Evolutionary conservation across 2,888 invertebrate genomes (phyloP), one percentile per base, ranked within the genome.

Genomic region (Cybosia mesomella): DNA sequence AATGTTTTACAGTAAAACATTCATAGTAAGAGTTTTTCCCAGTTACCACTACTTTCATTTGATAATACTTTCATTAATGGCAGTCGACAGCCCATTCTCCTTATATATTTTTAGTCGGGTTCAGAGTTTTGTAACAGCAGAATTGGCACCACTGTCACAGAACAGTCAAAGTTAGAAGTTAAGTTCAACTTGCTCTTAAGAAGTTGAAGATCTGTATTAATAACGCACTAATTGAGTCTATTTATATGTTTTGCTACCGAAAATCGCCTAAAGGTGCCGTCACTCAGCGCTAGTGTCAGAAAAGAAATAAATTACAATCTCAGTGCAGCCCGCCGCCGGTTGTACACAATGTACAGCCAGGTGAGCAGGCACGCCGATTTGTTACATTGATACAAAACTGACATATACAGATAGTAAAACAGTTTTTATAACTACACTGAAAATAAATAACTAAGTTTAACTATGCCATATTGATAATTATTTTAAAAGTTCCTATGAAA

Each of bases 321-420:
- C 78, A 75, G 82, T 86, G 86, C 83, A 83, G 78, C 82, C 82
- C 83, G 82, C 82, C 83, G 82, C 76, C 79, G 77, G 79, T 80
- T 82, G 81, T 66, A 70, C 60, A 57, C 59, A 60, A 64, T 70
- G 89, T 89, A 90, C 83, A 84, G 89, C 86, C 89, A 85, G 90
- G 88, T 89, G 87, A 87, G 87, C 68, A 72, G 83, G 77, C 79
- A 79, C 82, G 84, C 77, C 89, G 88, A 92, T 92, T 91, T 92
- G 91, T 92, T 89, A 91, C 86, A 86, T 87, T 88, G 90, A 91
- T 88, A 90, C 86, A 86, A 86, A 86, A 87, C 84, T 89, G 89
- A 88, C 85, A 75, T 58, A 87, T 89, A 91, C 75, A 34, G 91
- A 73, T 75, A 79, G 87, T 85, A 91, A 61, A 75, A 73, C 5